Percentiles rank a stretch among this genome's conserved stretches.
phyloP scores from a whole-genome alignment of 2,797 vertebrate species.

The Sphenopsis melanotis region DNA sequence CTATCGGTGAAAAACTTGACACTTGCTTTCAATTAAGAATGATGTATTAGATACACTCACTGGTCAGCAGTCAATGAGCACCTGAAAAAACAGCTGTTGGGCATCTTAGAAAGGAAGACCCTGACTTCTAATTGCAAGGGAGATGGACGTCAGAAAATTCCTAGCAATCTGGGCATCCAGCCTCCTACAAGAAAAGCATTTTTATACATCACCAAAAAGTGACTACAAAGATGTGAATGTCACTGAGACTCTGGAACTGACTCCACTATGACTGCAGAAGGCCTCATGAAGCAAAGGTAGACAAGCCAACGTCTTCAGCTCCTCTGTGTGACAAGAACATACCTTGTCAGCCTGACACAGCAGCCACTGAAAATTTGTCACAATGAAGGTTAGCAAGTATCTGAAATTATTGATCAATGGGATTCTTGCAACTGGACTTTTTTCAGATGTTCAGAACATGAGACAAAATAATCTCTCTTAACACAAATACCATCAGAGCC shows the following conservation, averaged over 20 bases:
- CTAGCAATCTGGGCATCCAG: background rate
- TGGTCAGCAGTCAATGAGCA: background rate
- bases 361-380: background rate
- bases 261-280: background rate
- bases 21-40: slow-evolving; percentile 7
- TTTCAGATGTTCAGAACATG: background rate
- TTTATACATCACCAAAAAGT: background rate
- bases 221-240: background rate
- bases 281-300: background rate
- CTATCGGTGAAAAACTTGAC: background rate
- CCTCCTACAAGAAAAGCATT: background rate
- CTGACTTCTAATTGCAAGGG: background rate
- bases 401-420: background rate
- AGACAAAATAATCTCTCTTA: background rate
- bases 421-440: background rate
- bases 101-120: background rate
- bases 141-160: background rate
- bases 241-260: background rate
- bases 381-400: background rate
- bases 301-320: background rate
- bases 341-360: background rate
- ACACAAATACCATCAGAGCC: background rate
- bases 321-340: background rate
- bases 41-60: background rate
- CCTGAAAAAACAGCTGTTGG: background rate